Conservation (phyloP, 2,888 invertebrate species). For the Andrena bucephala region DNA sequence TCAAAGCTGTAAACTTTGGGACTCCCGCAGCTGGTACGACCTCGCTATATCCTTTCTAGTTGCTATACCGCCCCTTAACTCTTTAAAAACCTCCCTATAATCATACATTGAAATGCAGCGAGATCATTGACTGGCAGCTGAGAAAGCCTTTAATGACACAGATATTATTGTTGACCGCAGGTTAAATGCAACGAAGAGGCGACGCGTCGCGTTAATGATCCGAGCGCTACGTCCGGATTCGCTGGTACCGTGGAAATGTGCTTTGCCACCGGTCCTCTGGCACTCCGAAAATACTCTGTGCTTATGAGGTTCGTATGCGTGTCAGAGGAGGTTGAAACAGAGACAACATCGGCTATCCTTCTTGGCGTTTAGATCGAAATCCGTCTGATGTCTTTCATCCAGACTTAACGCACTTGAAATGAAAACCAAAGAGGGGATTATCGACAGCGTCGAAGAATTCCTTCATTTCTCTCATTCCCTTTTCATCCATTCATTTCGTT, state of each 20-base stretch:
- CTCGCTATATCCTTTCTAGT: no score
- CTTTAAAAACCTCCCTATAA: no score
- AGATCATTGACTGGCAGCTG: neutral
- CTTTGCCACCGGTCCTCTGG: constrained; percentile 91
- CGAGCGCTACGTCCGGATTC: constrained; percentile 89
- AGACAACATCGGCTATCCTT: constrained; percentile 25
- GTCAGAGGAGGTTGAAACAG: constrained; percentile 16
- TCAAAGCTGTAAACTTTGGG: no score
- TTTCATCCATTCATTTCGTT: neutral
- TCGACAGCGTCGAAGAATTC: neutral
- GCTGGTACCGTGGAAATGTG: constrained; percentile 94
- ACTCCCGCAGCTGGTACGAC: no score
- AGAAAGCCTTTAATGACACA: neutral
- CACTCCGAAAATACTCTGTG: constrained; percentile 88
- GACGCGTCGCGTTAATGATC: constrained; percentile 86
- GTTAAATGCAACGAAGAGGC: constrained; percentile 90
- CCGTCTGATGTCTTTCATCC: neutral
- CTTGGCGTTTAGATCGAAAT: neutral
- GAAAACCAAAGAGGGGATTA: neutral
- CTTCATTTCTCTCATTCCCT: neutral
- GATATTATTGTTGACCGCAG: constrained; percentile 81
- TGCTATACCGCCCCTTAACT: no score
- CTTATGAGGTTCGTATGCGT: constrained; percentile 87
- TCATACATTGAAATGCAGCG: no score
- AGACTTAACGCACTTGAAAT: neutral